Conservation (phyloP, 2,888 invertebrate species). For the Exocentrus adspersus region DNA sequence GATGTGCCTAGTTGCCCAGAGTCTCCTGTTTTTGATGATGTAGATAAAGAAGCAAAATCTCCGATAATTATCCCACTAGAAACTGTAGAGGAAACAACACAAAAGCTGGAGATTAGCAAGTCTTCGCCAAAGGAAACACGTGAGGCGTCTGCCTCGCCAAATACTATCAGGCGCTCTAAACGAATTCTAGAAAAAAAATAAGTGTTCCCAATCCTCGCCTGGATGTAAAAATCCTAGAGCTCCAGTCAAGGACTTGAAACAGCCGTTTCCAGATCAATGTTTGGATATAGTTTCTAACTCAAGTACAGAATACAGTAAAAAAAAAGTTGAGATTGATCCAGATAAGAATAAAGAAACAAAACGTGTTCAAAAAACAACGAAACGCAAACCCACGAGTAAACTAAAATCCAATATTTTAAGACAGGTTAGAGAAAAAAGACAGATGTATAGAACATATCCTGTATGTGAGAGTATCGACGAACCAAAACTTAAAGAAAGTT, state of each 20-base stretch:
- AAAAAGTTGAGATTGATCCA: not conserved
- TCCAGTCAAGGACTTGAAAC: not conserved
- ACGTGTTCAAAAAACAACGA: too few species aligned
- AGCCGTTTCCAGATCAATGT: not conserved
- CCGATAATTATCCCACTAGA: conserved; percentile 18
- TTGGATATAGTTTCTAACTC: not conserved
- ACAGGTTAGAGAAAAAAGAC: conserved; percentile 32
- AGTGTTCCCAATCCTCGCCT: not conserved
- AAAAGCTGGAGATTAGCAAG: not conserved
- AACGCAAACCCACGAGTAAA: too few species aligned
- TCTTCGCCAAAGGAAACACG: not conserved
- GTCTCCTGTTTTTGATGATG: not conserved
- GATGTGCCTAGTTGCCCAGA: conserved; percentile 7
- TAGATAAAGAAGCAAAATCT: not conserved
- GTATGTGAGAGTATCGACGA: conserved; percentile 4
- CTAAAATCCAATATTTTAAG: conserved; percentile 29
- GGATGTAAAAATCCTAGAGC: not conserved
- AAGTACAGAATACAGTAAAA: not conserved
- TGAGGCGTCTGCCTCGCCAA: not conserved
- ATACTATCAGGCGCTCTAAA: not conserved
- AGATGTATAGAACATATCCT: conserved; percentile 28
- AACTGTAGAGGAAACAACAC: not conserved
- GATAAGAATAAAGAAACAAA: conserved; percentile 9
- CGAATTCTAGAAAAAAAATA: not conserved
- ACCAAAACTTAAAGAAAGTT: not conserved